Evolutionary conservation across 2,113 vertebrate species (phyloP).

Genomic region (Clupea harengus): DNA sequence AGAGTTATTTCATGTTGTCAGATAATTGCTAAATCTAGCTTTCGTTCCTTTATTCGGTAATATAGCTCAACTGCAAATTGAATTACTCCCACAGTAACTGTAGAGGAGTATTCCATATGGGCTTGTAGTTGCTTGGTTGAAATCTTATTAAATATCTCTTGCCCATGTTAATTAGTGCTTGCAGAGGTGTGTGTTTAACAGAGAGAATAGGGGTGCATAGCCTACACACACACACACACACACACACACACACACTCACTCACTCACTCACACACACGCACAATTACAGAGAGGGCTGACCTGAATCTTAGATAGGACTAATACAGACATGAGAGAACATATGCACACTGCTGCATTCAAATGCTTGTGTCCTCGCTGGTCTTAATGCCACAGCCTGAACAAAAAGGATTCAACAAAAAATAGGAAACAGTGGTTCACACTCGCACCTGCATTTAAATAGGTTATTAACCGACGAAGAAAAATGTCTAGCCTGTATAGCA

Average conservation of each 20-base stretch:
- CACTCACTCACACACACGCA: not conserved
- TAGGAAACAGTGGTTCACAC: not conserved
- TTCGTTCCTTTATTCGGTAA: not conserved
- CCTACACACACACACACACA: not conserved
- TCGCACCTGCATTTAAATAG: not conserved
- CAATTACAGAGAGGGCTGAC: not conserved
- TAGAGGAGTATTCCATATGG: not conserved
- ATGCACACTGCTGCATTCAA: not conserved
- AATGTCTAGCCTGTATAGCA: not conserved
- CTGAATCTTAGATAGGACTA: not conserved
- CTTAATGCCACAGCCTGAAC: not conserved
- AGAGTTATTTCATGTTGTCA: not conserved
- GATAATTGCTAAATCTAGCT: not conserved
- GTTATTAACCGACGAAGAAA: not conserved
- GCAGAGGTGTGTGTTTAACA: not conserved
- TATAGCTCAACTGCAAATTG: not conserved
- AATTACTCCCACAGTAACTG: not conserved
- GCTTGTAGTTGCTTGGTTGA: constrained; percentile 4
- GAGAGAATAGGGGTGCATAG: not conserved
- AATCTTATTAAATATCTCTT: constrained; percentile 6
- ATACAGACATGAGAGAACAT: not conserved
- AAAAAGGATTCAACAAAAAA: not conserved
- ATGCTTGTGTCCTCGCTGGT: not conserved
- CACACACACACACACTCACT: not conserved
- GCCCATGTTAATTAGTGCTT: not conserved